Conservation (phyloP, 2,797 vertebrate species). For the Microctenopoma steveboyesi region DNA sequence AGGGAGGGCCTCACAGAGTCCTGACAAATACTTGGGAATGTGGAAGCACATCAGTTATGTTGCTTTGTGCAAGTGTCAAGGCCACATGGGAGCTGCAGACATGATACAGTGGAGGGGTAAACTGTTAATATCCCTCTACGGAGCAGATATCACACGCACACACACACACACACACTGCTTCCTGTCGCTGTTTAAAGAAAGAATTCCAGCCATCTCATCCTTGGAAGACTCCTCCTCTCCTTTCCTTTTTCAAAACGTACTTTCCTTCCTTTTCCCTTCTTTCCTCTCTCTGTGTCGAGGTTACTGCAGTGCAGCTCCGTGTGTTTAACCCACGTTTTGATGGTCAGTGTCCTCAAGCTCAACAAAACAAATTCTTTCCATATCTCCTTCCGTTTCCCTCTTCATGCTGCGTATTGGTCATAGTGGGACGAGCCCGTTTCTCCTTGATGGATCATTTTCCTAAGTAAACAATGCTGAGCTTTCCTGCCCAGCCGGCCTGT, state of each 20-base stretch:
- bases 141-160: not conserved
- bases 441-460: conserved; percentile 49
- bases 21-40: not conserved
- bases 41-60: conserved; percentile 17
- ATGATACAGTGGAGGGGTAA: not conserved
- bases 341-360: conserved; percentile 40
- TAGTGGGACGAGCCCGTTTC: conserved; percentile 24
- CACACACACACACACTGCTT: conserved; percentile 48
- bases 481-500: conserved; percentile 41
- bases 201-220: conserved; percentile 65
- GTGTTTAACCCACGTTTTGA: conserved; percentile 13
- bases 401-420: conserved; percentile 23
- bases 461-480: conserved; percentile 57
- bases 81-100: not conserved
- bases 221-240: conserved; percentile 64
- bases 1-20: not conserved
- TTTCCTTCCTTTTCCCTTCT: conserved; percentile 9
- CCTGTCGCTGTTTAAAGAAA: conserved; percentile 57
- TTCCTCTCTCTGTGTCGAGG: conserved; percentile 26
- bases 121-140: not conserved
- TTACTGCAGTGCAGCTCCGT: conserved; percentile 47
- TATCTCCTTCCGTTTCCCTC: conserved; percentile 55
- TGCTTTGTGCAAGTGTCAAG: not conserved
- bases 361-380: conserved; percentile 62
- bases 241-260: conserved; percentile 17